Conservation (phyloP, 2,113 vertebrate genomes). For the Phyllopteryx taeniolatus region DNA sequence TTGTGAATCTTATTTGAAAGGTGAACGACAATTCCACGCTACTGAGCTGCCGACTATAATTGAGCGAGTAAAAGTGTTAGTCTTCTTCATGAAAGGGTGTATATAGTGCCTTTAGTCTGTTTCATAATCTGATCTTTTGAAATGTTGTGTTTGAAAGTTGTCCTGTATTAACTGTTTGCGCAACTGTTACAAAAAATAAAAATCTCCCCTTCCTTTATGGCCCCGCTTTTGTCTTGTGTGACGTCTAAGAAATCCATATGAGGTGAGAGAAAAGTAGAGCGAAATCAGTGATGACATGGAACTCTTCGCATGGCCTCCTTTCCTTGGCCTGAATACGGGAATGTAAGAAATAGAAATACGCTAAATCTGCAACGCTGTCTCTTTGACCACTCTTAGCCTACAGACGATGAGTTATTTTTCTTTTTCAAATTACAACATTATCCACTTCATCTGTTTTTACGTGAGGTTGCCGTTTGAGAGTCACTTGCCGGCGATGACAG, state of each 20-base stretch:
- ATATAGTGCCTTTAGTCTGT: background rate
- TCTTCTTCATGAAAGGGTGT: background rate
- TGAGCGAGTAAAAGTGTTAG: background rate
- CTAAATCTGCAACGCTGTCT: background rate
- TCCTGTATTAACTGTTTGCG: background rate
- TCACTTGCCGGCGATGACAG: background rate
- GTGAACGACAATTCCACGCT: background rate
- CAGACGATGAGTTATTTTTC: too few relatives aligned
- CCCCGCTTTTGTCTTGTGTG: constrained; percentile 51
- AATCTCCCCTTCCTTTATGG: constrained; percentile 20
- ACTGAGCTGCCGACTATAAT: background rate
- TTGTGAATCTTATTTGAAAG: background rate
- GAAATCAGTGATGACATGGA: constrained; percentile 47
- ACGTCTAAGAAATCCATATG: constrained; percentile 48
- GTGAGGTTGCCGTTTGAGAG: background rate
- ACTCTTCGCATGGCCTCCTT: constrained; percentile 38
- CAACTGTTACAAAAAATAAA: background rate
- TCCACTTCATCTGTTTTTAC: background rate
- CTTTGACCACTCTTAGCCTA: background rate
- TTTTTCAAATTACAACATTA: background rate
- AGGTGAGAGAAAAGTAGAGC: constrained; percentile 45
- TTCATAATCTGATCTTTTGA: background rate
- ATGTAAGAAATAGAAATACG: constrained; percentile 1
- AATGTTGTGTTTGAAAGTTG: background rate
- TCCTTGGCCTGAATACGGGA: constrained; percentile 16